Conservation (phyloP, 1,140 invertebrate genomes). For the Reticulitermes speratus region DNA sequence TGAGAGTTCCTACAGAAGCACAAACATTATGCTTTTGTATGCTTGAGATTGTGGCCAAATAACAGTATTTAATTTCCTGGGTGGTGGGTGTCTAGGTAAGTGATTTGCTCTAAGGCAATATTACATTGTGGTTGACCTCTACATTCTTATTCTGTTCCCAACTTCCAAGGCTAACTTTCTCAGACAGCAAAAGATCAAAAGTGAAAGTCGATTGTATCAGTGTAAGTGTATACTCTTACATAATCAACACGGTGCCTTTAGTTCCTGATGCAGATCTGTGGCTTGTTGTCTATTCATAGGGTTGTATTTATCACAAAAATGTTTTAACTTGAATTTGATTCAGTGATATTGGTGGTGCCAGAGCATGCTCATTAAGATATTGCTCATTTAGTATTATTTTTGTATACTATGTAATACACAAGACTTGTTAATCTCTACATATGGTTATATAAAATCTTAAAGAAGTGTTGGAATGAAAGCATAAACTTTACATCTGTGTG, state of each 20-base stretch:
- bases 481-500: neutral
- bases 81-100: slow-evolving; percentile 1
- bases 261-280: neutral
- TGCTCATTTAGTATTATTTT: slow-evolving; percentile 8
- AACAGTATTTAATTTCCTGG: neutral
- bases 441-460: neutral
- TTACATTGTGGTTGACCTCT: slow-evolving; percentile 4
- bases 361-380: neutral
- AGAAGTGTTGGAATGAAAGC: neutral
- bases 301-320: neutral
- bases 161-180: slow-evolving; percentile 21
- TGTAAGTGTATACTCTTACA: neutral
- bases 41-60: neutral
- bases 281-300: neutral
- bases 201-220: slow-evolving; percentile 24
- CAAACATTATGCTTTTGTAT: neutral
- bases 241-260: neutral
- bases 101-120: neutral
- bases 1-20: neutral
- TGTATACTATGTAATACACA: neutral
- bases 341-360: neutral
- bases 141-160: neutral
- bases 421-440: neutral
- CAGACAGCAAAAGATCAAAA: slow-evolving; percentile 13
- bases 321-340: neutral